Percentiles rank a stretch among this genome's conserved stretches.
phyloP scores from a whole-genome alignment of 2,888 invertebrate species.

The Cataglyphis cursor region DNA sequence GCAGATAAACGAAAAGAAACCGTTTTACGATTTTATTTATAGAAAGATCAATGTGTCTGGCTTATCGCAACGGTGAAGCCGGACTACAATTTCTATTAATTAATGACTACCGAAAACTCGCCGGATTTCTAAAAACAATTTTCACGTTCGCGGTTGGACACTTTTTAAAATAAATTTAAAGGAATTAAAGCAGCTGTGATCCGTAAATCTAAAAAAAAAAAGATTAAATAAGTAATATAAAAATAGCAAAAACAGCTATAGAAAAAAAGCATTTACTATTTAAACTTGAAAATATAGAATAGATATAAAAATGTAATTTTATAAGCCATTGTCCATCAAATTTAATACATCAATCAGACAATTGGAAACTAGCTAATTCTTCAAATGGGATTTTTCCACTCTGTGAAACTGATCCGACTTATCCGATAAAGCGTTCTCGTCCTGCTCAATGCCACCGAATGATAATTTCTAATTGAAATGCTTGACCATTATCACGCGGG shows the following conservation, averaged over 20 bases:
- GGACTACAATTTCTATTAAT: constrained; percentile 28
- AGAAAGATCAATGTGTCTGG: constrained; percentile 8
- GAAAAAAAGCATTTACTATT: not conserved
- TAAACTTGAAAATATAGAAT: not conserved
- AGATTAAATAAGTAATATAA: not conserved
- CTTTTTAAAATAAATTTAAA: constrained; percentile 17
- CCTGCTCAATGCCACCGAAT: constrained; percentile 62
- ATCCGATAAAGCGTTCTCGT: constrained; percentile 23
- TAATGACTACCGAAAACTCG: constrained; percentile 21
- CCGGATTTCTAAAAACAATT: constrained; percentile 9
- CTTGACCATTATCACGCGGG: constrained; percentile 53
- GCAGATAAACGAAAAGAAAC: constrained; percentile 62
- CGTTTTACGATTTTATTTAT: constrained; percentile 64
- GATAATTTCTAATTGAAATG: constrained; percentile 68
- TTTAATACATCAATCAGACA: not conserved
- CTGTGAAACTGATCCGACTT: constrained; percentile 14
- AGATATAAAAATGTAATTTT: not conserved
- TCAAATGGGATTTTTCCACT: constrained; percentile 8
- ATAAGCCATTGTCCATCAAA: not conserved
- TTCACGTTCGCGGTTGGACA: not conserved
- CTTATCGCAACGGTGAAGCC: not conserved
- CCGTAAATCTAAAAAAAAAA: not conserved
- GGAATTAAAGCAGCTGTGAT: not conserved
- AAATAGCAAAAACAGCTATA: not conserved
- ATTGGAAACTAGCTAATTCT: not conserved